Base-by-base conservation (phyloP, 2,888 invertebrate species). In the Argyresthia goedartella region DNA sequence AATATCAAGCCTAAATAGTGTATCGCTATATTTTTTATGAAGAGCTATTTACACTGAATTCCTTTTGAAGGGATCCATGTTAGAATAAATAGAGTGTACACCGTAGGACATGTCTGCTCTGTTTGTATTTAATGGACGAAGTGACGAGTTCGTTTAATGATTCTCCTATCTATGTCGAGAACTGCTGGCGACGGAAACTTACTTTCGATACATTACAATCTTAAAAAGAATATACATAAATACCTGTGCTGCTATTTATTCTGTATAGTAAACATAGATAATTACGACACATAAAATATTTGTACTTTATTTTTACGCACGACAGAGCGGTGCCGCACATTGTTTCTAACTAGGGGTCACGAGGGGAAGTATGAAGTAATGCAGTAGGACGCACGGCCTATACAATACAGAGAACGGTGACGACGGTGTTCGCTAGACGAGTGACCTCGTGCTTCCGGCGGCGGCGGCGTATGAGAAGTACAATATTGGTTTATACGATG, bases 101-200 rank as follows among this genome's bases (percentile, higher is more conserved):
- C 74, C 63, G 70, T 74, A 67, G 81, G 79, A 77, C 73, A 73
- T 77, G 76, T 74, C 73, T 69, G 73, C 75, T 80, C 71, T 74
- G 73, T 52, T 81, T 82, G 78, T 82, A 84, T 81, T 81, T 85
- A 85, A 84, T 86, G 86, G 86, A 86, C 86, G 86, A 84, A 86
- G 81, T 85, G 75, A 78, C 73, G 80, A 81, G 81, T 85, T 86
- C 85, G 85, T 84, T 84, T 53, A 82, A 80, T 82, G 80, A 78
- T 80, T 76, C 76, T 81, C 78, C 75, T 78, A 79, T 79, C 76
- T 76, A 76, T 77, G 76, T 76, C 74, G 73, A 81, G 78, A 81
- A 82, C 78, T 75, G 76, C 75, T 80, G 81, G 79, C 81, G 85
- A 85, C 85, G 85, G 85, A 85, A 80, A 81, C 74, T 73, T 82